Base-by-base conservation (phyloP, 2,113 vertebrate species). In the Hemiprocne comata region DNA sequence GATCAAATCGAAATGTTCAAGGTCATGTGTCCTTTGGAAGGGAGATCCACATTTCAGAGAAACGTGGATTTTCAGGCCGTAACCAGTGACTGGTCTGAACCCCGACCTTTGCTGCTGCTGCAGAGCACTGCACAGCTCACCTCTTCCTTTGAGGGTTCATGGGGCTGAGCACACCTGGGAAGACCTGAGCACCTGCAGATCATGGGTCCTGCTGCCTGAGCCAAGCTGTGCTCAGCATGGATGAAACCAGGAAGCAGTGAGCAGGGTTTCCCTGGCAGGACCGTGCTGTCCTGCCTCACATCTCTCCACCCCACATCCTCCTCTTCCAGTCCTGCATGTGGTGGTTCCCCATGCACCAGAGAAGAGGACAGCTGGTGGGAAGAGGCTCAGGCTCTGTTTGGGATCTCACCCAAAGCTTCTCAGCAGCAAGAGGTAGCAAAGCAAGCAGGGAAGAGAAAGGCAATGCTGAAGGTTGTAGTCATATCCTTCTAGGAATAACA, bases 81-180 rank as follows among this genome's bases (percentile, higher is more conserved):
- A 54, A 17, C 9, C 67, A 31, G 73, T 10, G 55, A 9, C 10
- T 3, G 60, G 11, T 44, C 73, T 87, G 90, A 87, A 58, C 65
- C 64, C 26, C 0, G 0, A 61, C 76, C 84, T 77, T 53, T 76
- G 6, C 83, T 40, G 53, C 50, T 74, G 87, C 77, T 67, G 38
- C 31, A 0, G 34, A 60, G 74, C 62, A 19, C 20, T n/a, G 85
- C 66, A 28, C 21, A 64, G 40, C 33, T 33, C 11, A 24, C 42
- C 46, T 54, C 0, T 0, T 18, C 29, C 55, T 40, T 25, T 55
- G 10, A 13, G 70, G 23, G 11, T 10, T 50, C 17, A 0, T 14
- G 74, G 65, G 31, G 84, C 69, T 73, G 69, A 38, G 17, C 55
- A 10, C 0, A 0, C 60, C 66, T 48, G 84, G 29, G 17, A 46